These are phyloP conservation scores for Adelognathus sp. DNA, from an alignment of 2,888 invertebrate species.

Conservation along the genomic window DNA sequence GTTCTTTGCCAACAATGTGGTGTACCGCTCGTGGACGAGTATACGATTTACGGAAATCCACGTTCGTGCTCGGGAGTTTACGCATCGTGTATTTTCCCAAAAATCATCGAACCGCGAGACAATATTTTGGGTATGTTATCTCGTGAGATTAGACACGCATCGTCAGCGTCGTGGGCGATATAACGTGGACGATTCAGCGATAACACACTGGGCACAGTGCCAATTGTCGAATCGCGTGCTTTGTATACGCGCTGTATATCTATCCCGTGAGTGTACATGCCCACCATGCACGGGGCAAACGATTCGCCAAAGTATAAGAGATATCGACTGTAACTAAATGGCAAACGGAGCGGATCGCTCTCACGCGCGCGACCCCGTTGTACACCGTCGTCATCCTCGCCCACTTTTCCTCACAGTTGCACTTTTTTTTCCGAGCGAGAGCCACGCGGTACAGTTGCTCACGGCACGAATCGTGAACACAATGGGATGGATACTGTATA, in stretches of 20 bases:
- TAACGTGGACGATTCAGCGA: neutral
- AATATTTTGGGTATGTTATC: constrained; percentile 18
- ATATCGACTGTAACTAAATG: constrained; percentile 57
- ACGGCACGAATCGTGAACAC: constrained; percentile 1
- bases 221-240: constrained; percentile 39
- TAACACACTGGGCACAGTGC: constrained; percentile 40
- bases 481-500: neutral
- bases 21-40: neutral
- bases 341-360: constrained; percentile 52
- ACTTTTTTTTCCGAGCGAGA: constrained; percentile 14
- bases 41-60: neutral
- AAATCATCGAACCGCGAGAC: neutral
- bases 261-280: constrained; percentile 23
- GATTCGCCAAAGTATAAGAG: constrained; percentile 41
- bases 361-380: constrained; percentile 51
- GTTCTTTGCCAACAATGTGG: too few species aligned
- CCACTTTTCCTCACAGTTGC: constrained; percentile 38
- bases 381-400: constrained; percentile 25
- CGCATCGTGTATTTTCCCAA: neutral
- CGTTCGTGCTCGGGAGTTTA: neutral
- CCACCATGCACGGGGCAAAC: neutral
- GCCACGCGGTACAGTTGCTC: constrained; percentile 1
- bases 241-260: neutral
- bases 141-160: constrained; percentile 30
- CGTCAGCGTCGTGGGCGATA: constrained; percentile 19